phyloP scores from a whole-genome alignment of 1,140 invertebrate genomes.

The Zaprionus inermis region DNA sequence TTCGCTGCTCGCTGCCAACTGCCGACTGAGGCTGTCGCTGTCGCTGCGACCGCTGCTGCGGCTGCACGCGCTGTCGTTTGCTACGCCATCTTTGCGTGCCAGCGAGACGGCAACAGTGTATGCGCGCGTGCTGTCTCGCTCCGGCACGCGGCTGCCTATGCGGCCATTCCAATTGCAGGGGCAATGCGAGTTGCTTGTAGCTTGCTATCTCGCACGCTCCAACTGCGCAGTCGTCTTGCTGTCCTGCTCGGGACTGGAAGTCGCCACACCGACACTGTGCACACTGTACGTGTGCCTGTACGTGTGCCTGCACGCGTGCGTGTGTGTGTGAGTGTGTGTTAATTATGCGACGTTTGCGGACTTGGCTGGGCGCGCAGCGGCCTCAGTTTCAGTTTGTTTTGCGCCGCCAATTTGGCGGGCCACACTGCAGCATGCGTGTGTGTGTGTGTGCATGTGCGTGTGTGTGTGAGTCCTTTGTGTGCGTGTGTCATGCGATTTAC shows the following conservation, averaged over 20 bases:
- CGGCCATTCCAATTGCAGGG: conserved; percentile 61
- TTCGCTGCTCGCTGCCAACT: conserved; percentile 28
- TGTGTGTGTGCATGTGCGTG: conserved; percentile 16
- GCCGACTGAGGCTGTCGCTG: conserved; percentile 46
- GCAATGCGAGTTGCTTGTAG: conserved; percentile 11
- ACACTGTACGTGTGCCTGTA: conserved; percentile 52
- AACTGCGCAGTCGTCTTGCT: not conserved
- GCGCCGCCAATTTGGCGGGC: conserved; percentile 70
- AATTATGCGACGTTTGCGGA: conserved; percentile 55
- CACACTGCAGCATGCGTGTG: conserved; percentile 34
- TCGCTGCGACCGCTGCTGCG: not conserved
- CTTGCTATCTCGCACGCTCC: conserved; percentile 25
- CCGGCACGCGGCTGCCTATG: not conserved
- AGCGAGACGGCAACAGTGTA: conserved; percentile 34
- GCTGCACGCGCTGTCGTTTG: conserved; percentile 19
- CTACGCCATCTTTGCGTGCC: conserved; percentile 72
- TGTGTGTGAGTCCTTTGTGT: conserved; percentile 4
- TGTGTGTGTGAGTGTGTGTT: conserved; percentile 26
- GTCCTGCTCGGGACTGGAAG: conserved; percentile 54
- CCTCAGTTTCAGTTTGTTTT: conserved; percentile 73
- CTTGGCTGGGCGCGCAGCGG: conserved; percentile 35
- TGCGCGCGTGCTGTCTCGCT: not conserved
- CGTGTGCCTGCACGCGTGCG: not conserved
- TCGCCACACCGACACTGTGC: conserved; percentile 60
- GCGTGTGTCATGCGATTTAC: conserved; percentile 35